Evolutionary conservation across 2,888 invertebrate genomes (phyloP), one percentile per base, ranked within the genome.

Genomic region (Lysandra coridon): DNA sequence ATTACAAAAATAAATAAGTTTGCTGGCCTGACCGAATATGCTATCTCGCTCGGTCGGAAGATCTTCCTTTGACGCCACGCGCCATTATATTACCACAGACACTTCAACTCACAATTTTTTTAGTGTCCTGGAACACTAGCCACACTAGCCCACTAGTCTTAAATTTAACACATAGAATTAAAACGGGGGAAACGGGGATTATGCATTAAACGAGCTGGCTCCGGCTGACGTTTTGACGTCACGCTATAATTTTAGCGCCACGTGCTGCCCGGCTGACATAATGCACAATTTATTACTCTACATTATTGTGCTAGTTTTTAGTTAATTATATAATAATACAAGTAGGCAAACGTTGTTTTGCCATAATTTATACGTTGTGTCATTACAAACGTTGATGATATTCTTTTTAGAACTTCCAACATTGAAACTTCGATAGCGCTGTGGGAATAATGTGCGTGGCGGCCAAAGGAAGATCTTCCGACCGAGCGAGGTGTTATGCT

Each of bases 251-350:
- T 76, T 76, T 57, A 76, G 57, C 76, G 33, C 76, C 76, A 57
- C 33, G 57, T 76, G 76, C 53, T 76, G 57, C 76, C 4, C 53
- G 53, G 49, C 62, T 69, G 69, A 78, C 69, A 44, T 78, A n/a
- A 78, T 44, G 44, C 49, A 69, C 44, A 49, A 78, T 78, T 78
- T 78, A 69, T 78, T 76, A 76, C 76, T 14, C 33, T 30, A 14
- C 44, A 57, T 33, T 76, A 78, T 69, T 44, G 17, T 69, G 30
- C 5, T 30, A 17, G 64, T 64, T 78, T 77, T 78, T 69, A 78
- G 64, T 69, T 44, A 78, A 33, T 49, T 76, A 57, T 17, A 57
- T 1, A 4, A 57, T 57, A 57, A 57, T 57, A 57, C 17, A 17
- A 4, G 57, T 57, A 1, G 57, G 57, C 14, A 57, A 64, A 4